A percentile compares a stretch with the other conserved stretches of the same genome.
Evolutionary conservation across 1,140 invertebrate genomes (phyloP).

Genomic region (Palaemon carinicauda): DNA sequence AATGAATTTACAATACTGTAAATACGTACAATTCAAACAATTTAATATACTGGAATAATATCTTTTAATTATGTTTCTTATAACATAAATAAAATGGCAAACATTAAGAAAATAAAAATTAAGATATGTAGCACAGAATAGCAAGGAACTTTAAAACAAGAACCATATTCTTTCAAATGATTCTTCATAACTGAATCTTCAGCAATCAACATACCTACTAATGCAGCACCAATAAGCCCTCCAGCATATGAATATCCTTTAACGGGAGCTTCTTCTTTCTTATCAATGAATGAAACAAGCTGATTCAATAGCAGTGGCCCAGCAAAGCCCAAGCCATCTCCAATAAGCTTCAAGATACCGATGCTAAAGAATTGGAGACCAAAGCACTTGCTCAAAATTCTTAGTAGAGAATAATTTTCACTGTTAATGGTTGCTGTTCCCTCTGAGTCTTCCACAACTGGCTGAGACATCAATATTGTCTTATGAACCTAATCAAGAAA

Average conservation of each 20-base stretch:
- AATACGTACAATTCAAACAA: no score
- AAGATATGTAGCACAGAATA: no score
- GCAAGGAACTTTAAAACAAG: no score
- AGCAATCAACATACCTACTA: slow-evolving; percentile 68
- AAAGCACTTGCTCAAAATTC: slow-evolving; percentile 82
- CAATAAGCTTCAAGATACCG: slow-evolving; percentile 85
- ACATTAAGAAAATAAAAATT: no score
- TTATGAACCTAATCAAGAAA: slow-evolving; percentile 61
- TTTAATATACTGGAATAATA: no score
- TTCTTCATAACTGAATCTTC: no score
- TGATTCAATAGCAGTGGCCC: slow-evolving; percentile 87
- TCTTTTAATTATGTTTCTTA: no score
- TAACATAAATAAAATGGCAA: no score
- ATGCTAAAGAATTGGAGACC: slow-evolving; percentile 88
- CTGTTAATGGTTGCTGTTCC: no score
- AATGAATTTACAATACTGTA: no score
- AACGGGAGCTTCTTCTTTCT: slow-evolving; percentile 72
- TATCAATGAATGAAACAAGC: slow-evolving; percentile 83
- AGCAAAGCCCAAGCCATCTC: slow-evolving; percentile 84
- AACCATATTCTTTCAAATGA: no score
- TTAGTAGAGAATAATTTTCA: slow-evolving; percentile 70
- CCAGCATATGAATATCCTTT: slow-evolving; percentile 83
- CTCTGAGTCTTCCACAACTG: slow-evolving; percentile 49
- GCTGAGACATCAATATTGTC: slow-evolving; percentile 51
- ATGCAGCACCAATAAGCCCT: slow-evolving; percentile 74